A percentile compares a stretch with the other conserved stretches of the same genome.
Conservation (phyloP, 1,140 invertebrate genomes). For the Holcopasites calliopsidis region DNA sequence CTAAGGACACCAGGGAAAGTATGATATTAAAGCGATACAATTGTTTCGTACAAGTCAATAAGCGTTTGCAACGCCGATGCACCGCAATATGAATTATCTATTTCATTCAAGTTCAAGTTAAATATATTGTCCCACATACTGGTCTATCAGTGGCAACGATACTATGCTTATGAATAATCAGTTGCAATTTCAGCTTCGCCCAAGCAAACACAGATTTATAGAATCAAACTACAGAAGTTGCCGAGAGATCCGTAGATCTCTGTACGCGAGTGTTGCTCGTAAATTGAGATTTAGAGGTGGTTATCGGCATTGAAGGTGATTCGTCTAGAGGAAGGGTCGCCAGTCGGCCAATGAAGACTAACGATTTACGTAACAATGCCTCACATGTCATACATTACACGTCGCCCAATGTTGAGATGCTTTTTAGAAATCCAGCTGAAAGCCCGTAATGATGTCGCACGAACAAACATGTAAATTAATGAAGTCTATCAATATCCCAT, state of each 20-base stretch:
- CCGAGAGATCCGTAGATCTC: conserved; percentile 33
- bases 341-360: conserved; percentile 71
- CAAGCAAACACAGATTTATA: background rate
- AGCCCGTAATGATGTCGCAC: background rate
- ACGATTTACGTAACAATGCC: conserved; percentile 74
- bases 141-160: too few relatives aligned
- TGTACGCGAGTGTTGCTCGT: conserved; percentile 42
- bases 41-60: background rate
- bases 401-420: conserved; percentile 25
- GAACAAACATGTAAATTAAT: too few relatives aligned
- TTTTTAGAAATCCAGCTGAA: conserved; percentile 29
- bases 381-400: conserved; percentile 57
- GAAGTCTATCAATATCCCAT: too few relatives aligned
- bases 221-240: conserved; percentile 1
- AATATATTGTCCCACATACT: conserved; percentile 1
- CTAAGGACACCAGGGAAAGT: conserved; percentile 41
- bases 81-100: background rate
- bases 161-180: too few relatives aligned
- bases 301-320: conserved; percentile 70
- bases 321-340: conserved; percentile 69
- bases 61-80: background rate
- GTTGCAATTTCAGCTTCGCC: background rate
- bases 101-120: conserved; percentile 1
- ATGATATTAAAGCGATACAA: background rate
- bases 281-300: conserved; percentile 63